A percentile compares a stretch with the other conserved stretches of the same genome.
These are phyloP conservation scores for Pseudorhombus dupliciocellatus DNA, from an alignment of 2,113 vertebrate genomes.

Conservation along the genomic window DNA sequence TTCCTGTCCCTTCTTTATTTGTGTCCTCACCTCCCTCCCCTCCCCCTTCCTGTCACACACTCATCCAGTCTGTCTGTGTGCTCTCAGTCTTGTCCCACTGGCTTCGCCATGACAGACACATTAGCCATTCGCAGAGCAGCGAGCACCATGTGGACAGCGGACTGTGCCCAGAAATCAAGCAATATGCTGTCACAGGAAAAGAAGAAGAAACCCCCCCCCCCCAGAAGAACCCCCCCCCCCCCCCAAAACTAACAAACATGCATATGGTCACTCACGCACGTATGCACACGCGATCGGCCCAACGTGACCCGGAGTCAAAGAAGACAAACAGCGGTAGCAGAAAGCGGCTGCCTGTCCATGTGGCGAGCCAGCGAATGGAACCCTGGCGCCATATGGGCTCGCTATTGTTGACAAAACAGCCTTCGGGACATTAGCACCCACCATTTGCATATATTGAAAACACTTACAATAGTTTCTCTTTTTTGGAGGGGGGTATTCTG, in stretches of 20 bases:
- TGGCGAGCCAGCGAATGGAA: constrained; percentile 55
- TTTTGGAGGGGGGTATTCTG: not conserved
- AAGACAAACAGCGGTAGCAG: constrained; percentile 73
- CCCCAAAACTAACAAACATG: constrained; percentile 48
- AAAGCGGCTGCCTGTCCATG: constrained; percentile 65
- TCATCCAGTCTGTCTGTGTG: constrained; percentile 29
- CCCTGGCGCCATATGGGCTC: constrained; percentile 70
- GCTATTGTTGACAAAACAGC: constrained; percentile 76
- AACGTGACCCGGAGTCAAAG: constrained; percentile 67
- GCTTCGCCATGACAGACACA: constrained; percentile 64
- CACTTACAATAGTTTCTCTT: constrained; percentile 27
- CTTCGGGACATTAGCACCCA: constrained; percentile 56
- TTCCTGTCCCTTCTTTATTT: constrained; percentile 45
- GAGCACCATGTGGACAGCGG: constrained; percentile 68
- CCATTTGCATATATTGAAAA: constrained; percentile 61
- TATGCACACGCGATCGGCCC: constrained; percentile 36
- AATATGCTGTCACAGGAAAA: constrained; percentile 63
- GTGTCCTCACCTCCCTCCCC: constrained; percentile 7
- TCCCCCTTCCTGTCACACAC: constrained; percentile 20
- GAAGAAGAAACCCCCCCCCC: constrained; percentile 7
- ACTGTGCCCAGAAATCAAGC: constrained; percentile 75
- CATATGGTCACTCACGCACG: constrained; percentile 34
- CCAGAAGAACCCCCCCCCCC: too few relatives aligned
- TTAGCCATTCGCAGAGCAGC: constrained; percentile 63
- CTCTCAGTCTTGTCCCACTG: constrained; percentile 57